phyloP scores from a whole-genome alignment of 1,140 invertebrate genomes.

The Steinernema khuongi region DNA sequence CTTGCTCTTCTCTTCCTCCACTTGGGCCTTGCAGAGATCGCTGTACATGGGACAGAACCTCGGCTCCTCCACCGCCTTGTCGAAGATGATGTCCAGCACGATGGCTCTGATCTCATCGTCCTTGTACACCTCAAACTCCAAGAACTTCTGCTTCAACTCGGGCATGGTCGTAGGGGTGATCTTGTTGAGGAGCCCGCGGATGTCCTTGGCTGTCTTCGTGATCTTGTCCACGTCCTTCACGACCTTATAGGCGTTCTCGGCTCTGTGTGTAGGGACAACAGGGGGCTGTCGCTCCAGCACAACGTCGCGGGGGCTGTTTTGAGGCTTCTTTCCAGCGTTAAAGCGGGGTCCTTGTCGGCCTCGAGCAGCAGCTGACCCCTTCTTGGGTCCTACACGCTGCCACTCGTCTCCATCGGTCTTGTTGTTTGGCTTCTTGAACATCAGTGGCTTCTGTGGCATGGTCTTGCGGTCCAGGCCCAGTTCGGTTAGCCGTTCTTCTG shows the following conservation, averaged over 20 bases:
- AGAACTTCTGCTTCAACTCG: conserved; percentile 42
- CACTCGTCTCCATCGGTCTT: too few relatives aligned
- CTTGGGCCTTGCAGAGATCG: conserved; percentile 49
- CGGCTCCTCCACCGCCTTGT: conserved; percentile 56
- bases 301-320: too few relatives aligned
- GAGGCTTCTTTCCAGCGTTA: too few relatives aligned
- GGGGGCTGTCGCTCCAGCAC: not conserved
- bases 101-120: conserved; percentile 28
- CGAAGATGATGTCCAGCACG: conserved; percentile 50
- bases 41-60: conserved; percentile 53
- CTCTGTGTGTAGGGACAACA: not conserved
- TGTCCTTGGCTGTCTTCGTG: conserved; percentile 34
- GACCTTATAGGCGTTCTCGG: conserved; percentile 40
- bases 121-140: conserved; percentile 35
- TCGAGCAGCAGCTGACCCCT: too few relatives aligned
- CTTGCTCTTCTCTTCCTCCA: not conserved
- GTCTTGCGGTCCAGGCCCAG: too few relatives aligned
- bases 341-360: too few relatives aligned
- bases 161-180: conserved; percentile 51
- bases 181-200: conserved; percentile 52
- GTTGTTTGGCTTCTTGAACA: too few relatives aligned
- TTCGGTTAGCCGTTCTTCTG: too few relatives aligned
- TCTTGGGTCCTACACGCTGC: too few relatives aligned
- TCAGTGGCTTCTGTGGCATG: too few relatives aligned
- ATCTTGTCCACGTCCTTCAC: conserved; percentile 28